Base-by-base conservation (phyloP, 2,113 vertebrate species). In the Ammodytes dubius region DNA sequence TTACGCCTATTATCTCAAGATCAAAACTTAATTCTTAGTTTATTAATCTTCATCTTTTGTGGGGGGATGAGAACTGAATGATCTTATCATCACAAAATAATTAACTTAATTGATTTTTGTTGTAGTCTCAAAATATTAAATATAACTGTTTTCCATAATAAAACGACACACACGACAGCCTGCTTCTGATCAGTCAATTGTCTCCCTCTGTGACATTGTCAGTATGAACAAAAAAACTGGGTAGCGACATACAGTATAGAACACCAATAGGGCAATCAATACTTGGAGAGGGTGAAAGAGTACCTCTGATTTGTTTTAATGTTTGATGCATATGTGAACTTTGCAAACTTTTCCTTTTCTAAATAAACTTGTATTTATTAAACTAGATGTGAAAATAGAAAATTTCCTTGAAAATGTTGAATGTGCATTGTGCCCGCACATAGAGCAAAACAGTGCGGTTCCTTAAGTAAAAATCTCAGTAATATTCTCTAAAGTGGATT, bases 11-110 rank as follows among this genome's bases (percentile, higher is more conserved):
- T 64, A 79, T 72, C 59, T 74, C n/a, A 70, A 78, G 17, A 83
- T 66, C 68, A 70, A 1, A 17, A 47, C 60, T 66, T 63, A 35
- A 82, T 82, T 82, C 19, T 71, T 12, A 77, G 81, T 57, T 79
- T 79, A 66, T 2, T 1, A 67, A 61, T 77, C 53, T 6, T 56
- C 17, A 54, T 60, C 56, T 3, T 72, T 6, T 10, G 7, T 57
- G 52, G 27, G 27, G 27, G 27, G 27, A 52, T 53, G 43, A 67
- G 53, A 75, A 61, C 54, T 68, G 15, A 56, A 45, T 79, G 75
- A 67, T 73, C 54, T 49, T 7, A 43, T 13, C 3, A 63, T 40
- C 40, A 49, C 19, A 75, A 71, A 82, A 50, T 40, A 40, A 46
- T 27, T 27, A 27, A 27, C 2, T 27, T 27, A 27, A 27, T 27